Evolutionary conservation across 2,797 vertebrate genomes (phyloP), one percentile per base, ranked within the genome.

Genomic region (Pangasius djambal): DNA sequence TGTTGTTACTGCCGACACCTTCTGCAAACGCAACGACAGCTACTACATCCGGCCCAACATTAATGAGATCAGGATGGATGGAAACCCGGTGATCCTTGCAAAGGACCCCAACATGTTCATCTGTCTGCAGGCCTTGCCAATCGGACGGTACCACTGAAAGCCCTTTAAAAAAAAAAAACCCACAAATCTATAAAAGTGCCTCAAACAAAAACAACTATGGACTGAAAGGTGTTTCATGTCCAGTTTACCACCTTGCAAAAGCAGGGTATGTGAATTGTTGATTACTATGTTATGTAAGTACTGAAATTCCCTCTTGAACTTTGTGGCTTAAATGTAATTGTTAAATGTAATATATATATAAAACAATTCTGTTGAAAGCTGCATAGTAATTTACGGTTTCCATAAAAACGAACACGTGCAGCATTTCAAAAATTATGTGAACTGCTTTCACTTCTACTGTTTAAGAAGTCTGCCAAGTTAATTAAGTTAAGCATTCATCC

Each of bases 51-150:
- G 98, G 75, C 94, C 95, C 0, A 95, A 92, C 18, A 96, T 99
- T 93, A 97, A 94, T 8, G 97, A 99, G 93, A 97, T 99, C 74
- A 95, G 98, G 40, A 91, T 99, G 96, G 99, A 99, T 13, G 97
- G 97, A 70, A 99, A 99, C 44, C 99, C 99, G 0, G 96, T 99
- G 31, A 74, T 97, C 85, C 92, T 99, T 90, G 98, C 97, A 83
- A 98, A 98, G 93, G 96, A 98, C 15, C 97, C 98, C 0, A 98
- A 99, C 90, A 98, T 97, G 91, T 99, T 98, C 92, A 97, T 95
- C 90, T 99, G 99, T 93, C 96, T 99, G 93, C 97, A 95, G 94
- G 95, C 95, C 85, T 95, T 99, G 94, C 99, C 99, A 6, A 89
- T 97, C 40, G 99, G 99, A 87, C 94, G 94, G 50, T 99, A 99